A percentile compares a stretch with the other conserved stretches of the same genome.
phyloP scores from a whole-genome alignment of 1,140 invertebrate species.

The Phymorhynchus buccinoides region DNA sequence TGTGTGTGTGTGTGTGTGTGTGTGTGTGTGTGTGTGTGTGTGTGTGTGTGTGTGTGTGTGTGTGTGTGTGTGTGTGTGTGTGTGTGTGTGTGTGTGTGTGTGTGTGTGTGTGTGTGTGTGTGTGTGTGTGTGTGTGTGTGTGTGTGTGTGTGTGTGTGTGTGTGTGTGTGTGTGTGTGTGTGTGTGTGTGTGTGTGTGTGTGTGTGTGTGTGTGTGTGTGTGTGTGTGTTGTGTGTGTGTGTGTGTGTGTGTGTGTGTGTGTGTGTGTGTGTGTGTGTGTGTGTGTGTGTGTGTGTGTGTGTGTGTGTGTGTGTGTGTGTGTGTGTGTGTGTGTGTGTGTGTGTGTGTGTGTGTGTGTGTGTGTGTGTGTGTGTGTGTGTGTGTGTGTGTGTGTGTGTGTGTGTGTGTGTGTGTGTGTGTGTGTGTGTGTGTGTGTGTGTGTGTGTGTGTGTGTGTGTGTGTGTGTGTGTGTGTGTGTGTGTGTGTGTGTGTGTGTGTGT shows the following conservation, averaged over 20 bases:
- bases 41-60: neutral
- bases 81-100: slow-evolving; percentile 2
- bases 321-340: no score
- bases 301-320: slow-evolving; percentile 9
- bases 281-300: no score
- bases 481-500: neutral
- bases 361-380: neutral
- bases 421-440: slow-evolving; percentile 16
- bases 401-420: neutral
- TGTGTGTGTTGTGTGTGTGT: slow-evolving; percentile 20
- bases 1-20: slow-evolving; percentile 1
- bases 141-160: no score
- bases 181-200: neutral
- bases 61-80: neutral
- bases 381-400: neutral
- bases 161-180: neutral
- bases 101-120: neutral
- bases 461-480: neutral
- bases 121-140: neutral
- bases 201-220: slow-evolving; percentile 4
- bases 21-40: neutral
- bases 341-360: no score
- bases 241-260: neutral
- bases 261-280: slow-evolving; percentile 3
- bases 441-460: neutral